Evolutionary conservation across 2,113 vertebrate species (phyloP).

Genomic region (Thalassoma bifasciatum): DNA sequence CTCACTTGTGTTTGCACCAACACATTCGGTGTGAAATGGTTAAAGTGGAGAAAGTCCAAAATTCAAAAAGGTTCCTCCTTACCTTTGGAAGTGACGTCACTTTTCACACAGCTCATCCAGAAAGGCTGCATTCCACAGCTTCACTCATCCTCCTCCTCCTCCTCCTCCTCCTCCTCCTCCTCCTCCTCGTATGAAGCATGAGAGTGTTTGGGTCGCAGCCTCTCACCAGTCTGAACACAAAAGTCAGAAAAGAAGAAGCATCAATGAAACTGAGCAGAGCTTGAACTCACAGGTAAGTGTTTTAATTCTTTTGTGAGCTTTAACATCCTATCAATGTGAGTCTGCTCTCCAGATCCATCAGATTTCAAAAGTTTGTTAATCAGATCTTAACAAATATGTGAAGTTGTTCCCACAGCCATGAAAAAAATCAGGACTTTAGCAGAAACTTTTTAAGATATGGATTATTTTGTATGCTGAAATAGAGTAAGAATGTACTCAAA

Average conservation of each 20-base stretch:
- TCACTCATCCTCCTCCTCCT: slow-evolving; percentile 39
- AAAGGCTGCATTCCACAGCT: slow-evolving; percentile 63
- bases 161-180: slow-evolving; percentile 18
- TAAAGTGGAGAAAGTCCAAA: not conserved
- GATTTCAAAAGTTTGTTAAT: no score
- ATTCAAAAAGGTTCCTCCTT: not conserved
- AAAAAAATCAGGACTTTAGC: not conserved
- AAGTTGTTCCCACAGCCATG: no score
- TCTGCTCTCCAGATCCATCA: no score
- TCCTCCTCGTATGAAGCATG: no score
- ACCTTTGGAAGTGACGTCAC: slow-evolving; percentile 34
- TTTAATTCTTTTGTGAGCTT: not conserved
- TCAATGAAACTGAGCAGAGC: slow-evolving; percentile 1
- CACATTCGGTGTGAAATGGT: no score
- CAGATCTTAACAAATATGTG: no score
- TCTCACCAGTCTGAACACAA: slow-evolving; percentile 3
- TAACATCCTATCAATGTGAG: not conserved
- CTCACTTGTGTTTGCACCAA: no score
- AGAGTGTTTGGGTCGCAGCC: slow-evolving; percentile 4
- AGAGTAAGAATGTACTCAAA: not conserved
- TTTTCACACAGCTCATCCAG: slow-evolving; percentile 30
- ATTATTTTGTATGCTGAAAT: not conserved
- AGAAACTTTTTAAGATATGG: not conserved
- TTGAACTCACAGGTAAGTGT: slow-evolving; percentile 43
- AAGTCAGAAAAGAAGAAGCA: not conserved